Percentiles rank a stretch among this genome's conserved stretches.
Evolutionary conservation across 2,888 invertebrate species (phyloP).

Genomic region (Empis stercorea): DNA sequence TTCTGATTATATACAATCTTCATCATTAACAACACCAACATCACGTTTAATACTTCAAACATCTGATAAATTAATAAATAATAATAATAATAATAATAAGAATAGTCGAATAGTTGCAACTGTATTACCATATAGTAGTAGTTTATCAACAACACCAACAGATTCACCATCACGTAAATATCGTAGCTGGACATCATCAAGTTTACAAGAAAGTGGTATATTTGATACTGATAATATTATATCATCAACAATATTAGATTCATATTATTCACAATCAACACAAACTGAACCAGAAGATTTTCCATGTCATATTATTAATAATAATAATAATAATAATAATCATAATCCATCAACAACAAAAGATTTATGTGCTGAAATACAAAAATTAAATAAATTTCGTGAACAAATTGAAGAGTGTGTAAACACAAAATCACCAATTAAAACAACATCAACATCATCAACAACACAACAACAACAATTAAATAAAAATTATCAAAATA

Average conservation of each 20-base stretch:
- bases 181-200: slow-evolving; percentile 32
- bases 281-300: slow-evolving; percentile 46
- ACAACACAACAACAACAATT: too few relatives aligned
- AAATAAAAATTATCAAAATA: slow-evolving; percentile 2
- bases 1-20: slow-evolving; percentile 23
- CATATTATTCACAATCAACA: slow-evolving; percentile 22
- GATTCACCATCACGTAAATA: slow-evolving; percentile 24
- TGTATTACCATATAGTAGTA: slow-evolving; percentile 45
- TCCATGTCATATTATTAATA: neutral
- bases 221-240: slow-evolving; percentile 52
- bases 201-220: slow-evolving; percentile 61
- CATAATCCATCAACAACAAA: slow-evolving; percentile 32
- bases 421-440: slow-evolving; percentile 6
- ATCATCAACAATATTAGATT: slow-evolving; percentile 3
- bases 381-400: slow-evolving; percentile 49
- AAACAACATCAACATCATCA: slow-evolving; percentile 9
- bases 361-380: slow-evolving; percentile 47
- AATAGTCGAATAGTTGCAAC: slow-evolving; percentile 47
- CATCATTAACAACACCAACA: slow-evolving; percentile 18
- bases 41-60: slow-evolving; percentile 2
- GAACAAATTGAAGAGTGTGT: slow-evolving; percentile 48
- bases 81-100: neutral
- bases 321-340: neutral
- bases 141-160: slow-evolving; percentile 38
- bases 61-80: neutral